Conservation (phyloP, 2,797 vertebrate genomes). For the Dermochelys coriacea region DNA sequence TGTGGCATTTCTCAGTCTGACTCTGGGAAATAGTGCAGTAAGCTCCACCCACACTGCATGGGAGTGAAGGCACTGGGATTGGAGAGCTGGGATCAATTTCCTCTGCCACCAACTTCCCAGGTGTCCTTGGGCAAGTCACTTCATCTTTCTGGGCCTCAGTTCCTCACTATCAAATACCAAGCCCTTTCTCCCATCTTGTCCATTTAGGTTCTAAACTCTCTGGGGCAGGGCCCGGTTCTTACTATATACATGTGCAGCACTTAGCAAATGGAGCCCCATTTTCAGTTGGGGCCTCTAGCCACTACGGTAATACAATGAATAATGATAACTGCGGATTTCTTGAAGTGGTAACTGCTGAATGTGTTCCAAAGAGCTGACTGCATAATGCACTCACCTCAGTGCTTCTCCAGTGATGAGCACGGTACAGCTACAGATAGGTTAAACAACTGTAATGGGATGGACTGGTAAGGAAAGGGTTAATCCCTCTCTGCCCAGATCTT, state of each 20-base stretch:
- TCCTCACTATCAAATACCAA: background rate
- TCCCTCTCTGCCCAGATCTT: background rate
- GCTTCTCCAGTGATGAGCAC: background rate
- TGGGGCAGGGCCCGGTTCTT: fast-evolving
- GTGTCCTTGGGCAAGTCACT: fast-evolving
- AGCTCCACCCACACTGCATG: background rate
- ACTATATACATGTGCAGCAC: fast-evolving
- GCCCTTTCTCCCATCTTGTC: fast-evolving
- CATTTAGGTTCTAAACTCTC: background rate
- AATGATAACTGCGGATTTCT: background rate
- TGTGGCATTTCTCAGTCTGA: background rate
- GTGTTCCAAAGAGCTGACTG: background rate
- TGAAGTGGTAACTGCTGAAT: too few relatives aligned
- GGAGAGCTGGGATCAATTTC: background rate
- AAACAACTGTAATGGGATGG: background rate
- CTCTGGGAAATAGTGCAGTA: too few relatives aligned
- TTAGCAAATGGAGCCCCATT: fast-evolving
- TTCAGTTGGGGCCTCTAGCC: background rate
- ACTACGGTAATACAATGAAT: too few relatives aligned
- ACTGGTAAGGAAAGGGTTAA: background rate
- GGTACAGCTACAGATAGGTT: background rate
- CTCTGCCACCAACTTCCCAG: background rate
- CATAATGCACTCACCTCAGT: too few relatives aligned
- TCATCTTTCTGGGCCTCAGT: background rate
- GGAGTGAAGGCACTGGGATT: background rate